Evolutionary conservation across 2,113 vertebrate species (phyloP).

Genomic region (Nanorana parkeri): DNA sequence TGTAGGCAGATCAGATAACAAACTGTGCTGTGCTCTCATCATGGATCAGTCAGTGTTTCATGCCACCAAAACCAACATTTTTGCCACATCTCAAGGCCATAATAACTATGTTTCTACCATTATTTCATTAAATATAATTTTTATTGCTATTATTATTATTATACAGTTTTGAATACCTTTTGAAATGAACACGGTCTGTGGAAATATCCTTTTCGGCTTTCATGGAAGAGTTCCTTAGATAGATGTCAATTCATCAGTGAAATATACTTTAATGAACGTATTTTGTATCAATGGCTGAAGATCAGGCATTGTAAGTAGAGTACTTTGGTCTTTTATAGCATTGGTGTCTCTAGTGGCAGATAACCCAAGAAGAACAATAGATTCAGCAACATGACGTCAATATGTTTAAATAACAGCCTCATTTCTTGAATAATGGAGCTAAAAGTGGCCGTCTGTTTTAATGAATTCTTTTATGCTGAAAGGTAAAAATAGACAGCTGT

Average conservation of each 20-base stretch:
- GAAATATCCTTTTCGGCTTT: too few species aligned
- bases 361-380: not conserved
- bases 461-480: not conserved
- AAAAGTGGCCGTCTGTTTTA: not conserved
- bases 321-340: not conserved
- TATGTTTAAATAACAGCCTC: not conserved
- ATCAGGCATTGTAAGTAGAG: not conserved
- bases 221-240: not conserved
- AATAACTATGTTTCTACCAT: too few species aligned
- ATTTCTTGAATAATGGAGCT: not conserved
- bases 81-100: too few species aligned
- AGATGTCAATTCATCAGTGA: not conserved
- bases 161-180: too few species aligned
- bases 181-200: too few species aligned
- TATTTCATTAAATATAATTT: too few species aligned
- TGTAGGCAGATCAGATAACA: too few species aligned
- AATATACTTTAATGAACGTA: not conserved
- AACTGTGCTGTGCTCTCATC: too few species aligned
- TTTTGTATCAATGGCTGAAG: not conserved
- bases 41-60: too few species aligned
- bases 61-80: too few species aligned
- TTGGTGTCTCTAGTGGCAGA: conserved; percentile 2
- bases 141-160: too few species aligned
- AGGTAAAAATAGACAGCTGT: conserved; percentile 43
- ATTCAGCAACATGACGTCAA: not conserved